These are phyloP conservation scores for Biston stratarius DNA, from an alignment of 2,888 invertebrate genomes.

Conservation along the genomic window DNA sequence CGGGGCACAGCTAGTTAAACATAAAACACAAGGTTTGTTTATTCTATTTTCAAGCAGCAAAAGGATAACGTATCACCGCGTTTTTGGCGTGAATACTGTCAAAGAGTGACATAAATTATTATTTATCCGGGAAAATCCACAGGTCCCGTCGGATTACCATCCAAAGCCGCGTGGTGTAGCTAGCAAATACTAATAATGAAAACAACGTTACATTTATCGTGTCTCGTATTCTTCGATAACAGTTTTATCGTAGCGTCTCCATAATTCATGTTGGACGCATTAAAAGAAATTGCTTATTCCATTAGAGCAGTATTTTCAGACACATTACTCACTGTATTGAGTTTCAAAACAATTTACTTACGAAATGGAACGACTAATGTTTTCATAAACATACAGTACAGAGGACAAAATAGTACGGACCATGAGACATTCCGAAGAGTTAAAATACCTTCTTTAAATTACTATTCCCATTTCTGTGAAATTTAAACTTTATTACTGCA, in stretches of 20 bases:
- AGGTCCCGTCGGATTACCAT: too few species aligned
- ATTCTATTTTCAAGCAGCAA: too few species aligned
- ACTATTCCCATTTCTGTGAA: neutral
- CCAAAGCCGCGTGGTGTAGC: too few species aligned
- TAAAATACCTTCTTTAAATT: neutral
- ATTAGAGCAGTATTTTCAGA: slow-evolving; percentile 42
- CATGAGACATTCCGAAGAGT: too few species aligned
- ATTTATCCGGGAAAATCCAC: too few species aligned
- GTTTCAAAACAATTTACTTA: slow-evolving; percentile 45
- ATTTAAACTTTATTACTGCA: neutral
- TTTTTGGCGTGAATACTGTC: too few species aligned
- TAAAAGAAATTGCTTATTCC: slow-evolving; percentile 42
- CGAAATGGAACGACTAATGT: slow-evolving; percentile 35
- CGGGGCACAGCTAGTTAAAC: too few species aligned
- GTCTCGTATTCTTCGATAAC: slow-evolving; percentile 16
- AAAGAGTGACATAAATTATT: too few species aligned
- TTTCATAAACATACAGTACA: slow-evolving; percentile 10
- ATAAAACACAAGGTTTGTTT: too few species aligned
- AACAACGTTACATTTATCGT: neutral
- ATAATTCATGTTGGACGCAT: slow-evolving; percentile 37
- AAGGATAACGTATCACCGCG: too few species aligned
- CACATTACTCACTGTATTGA: slow-evolving; percentile 39
- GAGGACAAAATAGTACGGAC: neutral
- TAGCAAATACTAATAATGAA: neutral
- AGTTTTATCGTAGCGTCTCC: slow-evolving; percentile 37